Evolutionary conservation across 2,888 invertebrate genomes (phyloP).

Genomic region (Creontiades dilutus): DNA sequence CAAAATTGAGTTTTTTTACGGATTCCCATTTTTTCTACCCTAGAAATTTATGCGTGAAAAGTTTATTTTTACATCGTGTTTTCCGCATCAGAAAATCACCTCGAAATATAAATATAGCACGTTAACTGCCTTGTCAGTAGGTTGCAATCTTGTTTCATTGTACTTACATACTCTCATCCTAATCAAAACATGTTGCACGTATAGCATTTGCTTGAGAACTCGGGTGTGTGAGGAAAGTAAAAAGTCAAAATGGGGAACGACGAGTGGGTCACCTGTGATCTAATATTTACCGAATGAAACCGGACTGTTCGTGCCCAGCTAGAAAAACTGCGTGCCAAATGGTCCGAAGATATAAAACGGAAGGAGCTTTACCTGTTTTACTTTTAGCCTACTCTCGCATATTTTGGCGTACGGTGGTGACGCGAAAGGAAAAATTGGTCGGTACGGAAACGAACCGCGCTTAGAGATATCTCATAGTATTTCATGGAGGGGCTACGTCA

Average conservation of each 20-base stretch:
- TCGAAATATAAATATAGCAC: no score
- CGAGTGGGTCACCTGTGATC: not conserved
- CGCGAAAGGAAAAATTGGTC: not conserved
- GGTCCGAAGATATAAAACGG: not conserved
- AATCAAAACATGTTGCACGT: no score
- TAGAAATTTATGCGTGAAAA: no score
- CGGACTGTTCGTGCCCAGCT: not conserved
- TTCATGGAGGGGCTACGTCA: not conserved
- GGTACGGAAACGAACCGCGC: not conserved
- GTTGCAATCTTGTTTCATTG: no score
- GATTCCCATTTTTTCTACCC: no score
- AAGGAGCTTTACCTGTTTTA: not conserved
- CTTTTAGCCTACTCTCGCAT: not conserved
- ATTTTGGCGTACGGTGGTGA: not conserved
- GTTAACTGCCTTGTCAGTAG: no score
- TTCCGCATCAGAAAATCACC: no score
- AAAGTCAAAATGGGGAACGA: not conserved
- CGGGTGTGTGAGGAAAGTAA: not conserved
- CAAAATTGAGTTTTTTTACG: no score
- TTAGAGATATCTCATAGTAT: not conserved
- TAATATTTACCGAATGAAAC: not conserved
- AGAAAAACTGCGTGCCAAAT: slow-evolving; percentile 12
- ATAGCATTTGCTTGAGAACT: no score
- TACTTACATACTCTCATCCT: no score
- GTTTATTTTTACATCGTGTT: no score